Evolutionary conservation across 2,888 invertebrate genomes (phyloP).

Genomic region (Scaptomyza flava): DNA sequence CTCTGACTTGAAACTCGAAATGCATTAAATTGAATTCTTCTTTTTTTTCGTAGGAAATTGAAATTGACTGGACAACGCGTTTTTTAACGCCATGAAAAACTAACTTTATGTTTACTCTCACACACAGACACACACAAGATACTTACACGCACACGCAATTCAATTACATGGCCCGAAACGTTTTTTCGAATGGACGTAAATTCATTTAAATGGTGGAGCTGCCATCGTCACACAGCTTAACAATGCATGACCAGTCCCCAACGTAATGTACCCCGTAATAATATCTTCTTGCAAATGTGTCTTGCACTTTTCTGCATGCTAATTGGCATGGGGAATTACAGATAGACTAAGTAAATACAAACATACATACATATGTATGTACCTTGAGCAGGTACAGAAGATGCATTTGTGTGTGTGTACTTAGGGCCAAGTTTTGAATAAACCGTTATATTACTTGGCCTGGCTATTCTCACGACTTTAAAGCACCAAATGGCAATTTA

Average conservation of each 20-base stretch:
- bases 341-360: not conserved
- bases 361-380: not conserved
- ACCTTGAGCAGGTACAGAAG: not conserved
- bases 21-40: conserved; percentile 71
- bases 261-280: conserved; percentile 48
- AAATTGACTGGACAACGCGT: conserved; percentile 65
- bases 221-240: conserved; percentile 48
- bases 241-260: conserved; percentile 70
- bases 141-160: conserved; percentile 47
- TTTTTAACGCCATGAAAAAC: conserved; percentile 80
- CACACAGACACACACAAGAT: conserved; percentile 23
- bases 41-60: conserved; percentile 65
- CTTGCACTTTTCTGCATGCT: conserved; percentile 75
- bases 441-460: conserved; percentile 54
- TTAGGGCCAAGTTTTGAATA: conserved; percentile 60
- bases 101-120: conserved; percentile 73
- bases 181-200: conserved; percentile 53
- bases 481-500: conserved; percentile 39
- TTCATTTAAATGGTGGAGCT: conserved; percentile 71
- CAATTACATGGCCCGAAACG: conserved; percentile 70
- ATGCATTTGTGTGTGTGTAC: conserved; percentile 1
- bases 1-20: conserved; percentile 48
- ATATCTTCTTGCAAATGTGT: conserved; percentile 61
- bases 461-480: conserved; percentile 64
- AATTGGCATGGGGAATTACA: conserved; percentile 57